Evolutionary conservation across 2,888 invertebrate genomes (phyloP), one percentile per base, ranked within the genome.

Genomic region (Amphipoea lucens): DNA sequence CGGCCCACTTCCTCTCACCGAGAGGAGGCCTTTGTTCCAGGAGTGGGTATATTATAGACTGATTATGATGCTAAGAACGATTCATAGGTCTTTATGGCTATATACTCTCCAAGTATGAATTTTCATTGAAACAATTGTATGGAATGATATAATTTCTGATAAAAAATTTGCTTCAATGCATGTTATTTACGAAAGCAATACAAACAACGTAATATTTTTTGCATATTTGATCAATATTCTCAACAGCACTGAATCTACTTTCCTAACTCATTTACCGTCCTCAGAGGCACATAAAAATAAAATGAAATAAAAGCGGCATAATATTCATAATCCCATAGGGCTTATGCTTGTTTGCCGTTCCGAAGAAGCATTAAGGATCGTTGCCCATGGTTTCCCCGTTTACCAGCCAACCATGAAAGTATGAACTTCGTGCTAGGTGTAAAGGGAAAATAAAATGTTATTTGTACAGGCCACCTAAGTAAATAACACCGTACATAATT

Each of bases 301-400:
- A 65, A 17, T 40, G 14, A 76, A 67, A 71, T 62, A n/a, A 62
- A 45, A 48, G 57, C 12, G 14, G 40, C 6, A n/a, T 54, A n/a
- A 57, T 73, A 65, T 82, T 72, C 60, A 29, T 71, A 63, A 76
- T 80, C 42, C 80, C 70, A 29, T 6, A 2, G 42, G 67, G 67
- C 20, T 74, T 29, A 62, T 36, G 3, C 57, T 60, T 79, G 68
- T 69, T 75, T 65, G 36, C 76, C 45, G 70, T 36, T 62, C 36
- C 40, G 23, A 69, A 73, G 73, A 83, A 75, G 65, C 68, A 54
- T 79, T 69, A 79, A 62, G 63, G 72, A 62, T 67, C 20, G 66
- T 45, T 42, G 40, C 36, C 40, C 54, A 80, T 67, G 66, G 57
- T 12, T 75, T 60, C 45, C 66, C 40, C 23, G 5, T 54, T 40